Percentiles rank a stretch among this genome's conserved stretches.
Evolutionary conservation across 1,140 invertebrate genomes (phyloP).

Genomic region (Ips typographus): DNA sequence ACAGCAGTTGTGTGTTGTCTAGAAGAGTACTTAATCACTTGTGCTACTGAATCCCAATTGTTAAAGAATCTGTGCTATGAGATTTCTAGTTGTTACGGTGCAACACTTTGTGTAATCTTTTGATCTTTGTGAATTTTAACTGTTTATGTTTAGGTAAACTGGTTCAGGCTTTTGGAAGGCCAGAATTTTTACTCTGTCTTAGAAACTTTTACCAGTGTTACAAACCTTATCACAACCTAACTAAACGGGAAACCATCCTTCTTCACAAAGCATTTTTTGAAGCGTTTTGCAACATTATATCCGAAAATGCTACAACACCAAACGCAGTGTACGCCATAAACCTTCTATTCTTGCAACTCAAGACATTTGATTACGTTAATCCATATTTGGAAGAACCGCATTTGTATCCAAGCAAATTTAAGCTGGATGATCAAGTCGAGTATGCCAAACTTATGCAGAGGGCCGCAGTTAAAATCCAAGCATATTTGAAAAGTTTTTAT

Average conservation of each 20-base stretch:
- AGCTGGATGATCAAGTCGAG: slow-evolving; percentile 21
- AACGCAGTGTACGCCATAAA: neutral
- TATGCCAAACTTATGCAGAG: slow-evolving; percentile 34
- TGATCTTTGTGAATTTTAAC: slow-evolving; percentile 11
- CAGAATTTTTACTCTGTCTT: slow-evolving; percentile 35
- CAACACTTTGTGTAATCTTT: neutral
- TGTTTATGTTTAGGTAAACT: slow-evolving; percentile 30
- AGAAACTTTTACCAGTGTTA: slow-evolving; percentile 46
- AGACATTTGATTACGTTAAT: slow-evolving; percentile 22
- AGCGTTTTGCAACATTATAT: slow-evolving; percentile 22
- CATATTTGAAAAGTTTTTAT: slow-evolving; percentile 41
- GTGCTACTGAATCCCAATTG: slow-evolving; percentile 43
- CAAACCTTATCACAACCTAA: slow-evolving; percentile 34
- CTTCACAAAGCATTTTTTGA: slow-evolving; percentile 45
- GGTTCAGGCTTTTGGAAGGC: slow-evolving; percentile 46
- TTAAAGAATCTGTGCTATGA: slow-evolving; percentile 25
- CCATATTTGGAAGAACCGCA: slow-evolving; percentile 20
- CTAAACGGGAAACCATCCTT: slow-evolving; percentile 25
- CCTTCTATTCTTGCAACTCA: slow-evolving; percentile 18
- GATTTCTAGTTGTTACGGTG: slow-evolving; percentile 21
- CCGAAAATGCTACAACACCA: slow-evolving; percentile 1
- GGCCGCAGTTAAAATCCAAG: slow-evolving; percentile 39
- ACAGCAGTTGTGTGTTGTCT: slow-evolving; percentile 44
- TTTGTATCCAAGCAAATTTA: slow-evolving; percentile 13
- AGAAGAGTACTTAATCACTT: slow-evolving; percentile 43